Percentiles rank a stretch among this genome's conserved stretches.
Evolutionary conservation across 2,113 vertebrate species (phyloP).

Genomic region (Clarias gariepinus): DNA sequence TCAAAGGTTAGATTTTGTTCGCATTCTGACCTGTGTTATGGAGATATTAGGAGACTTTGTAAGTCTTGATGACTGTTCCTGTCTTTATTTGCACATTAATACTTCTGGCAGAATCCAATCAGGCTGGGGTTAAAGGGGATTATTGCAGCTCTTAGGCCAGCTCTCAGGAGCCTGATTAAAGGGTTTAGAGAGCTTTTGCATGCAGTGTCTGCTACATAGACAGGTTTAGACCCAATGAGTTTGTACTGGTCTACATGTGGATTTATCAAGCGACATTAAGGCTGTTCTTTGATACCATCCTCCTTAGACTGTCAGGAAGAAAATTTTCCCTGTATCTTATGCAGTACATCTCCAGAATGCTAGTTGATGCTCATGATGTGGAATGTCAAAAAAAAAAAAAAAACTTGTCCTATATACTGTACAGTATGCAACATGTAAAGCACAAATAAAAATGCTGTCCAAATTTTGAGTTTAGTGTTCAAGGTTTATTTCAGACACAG

Average conservation of each 20-base stretch:
- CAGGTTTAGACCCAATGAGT: slow-evolving; percentile 33
- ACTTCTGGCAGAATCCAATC: slow-evolving; percentile 50
- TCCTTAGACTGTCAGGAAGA: slow-evolving; percentile 1
- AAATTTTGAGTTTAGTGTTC: neutral
- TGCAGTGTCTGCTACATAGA: slow-evolving; percentile 32
- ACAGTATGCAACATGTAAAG: neutral
- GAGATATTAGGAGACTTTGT: slow-evolving; percentile 14
- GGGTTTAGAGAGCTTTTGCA: slow-evolving; percentile 44
- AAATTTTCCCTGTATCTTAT: neutral
- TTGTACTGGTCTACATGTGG: slow-evolving; percentile 8
- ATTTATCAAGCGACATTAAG: slow-evolving; percentile 1
- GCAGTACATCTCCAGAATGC: neutral
- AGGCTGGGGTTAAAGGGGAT: slow-evolving; percentile 50
- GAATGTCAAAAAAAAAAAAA: neutral
- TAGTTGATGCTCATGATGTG: neutral
- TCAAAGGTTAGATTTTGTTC: slow-evolving; percentile 6
- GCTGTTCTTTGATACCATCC: slow-evolving; percentile 10
- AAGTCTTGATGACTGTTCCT: slow-evolving; percentile 27
- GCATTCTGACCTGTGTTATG: slow-evolving; percentile 6
- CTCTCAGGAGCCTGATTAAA: slow-evolving; percentile 48
- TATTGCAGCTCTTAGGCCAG: slow-evolving; percentile 42
- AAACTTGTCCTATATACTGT: neutral
- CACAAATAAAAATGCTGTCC: neutral
- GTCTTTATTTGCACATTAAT: slow-evolving; percentile 42
- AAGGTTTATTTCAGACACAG: neutral